Evolutionary conservation across 2,797 vertebrate genomes (phyloP), one percentile per base, ranked within the genome.

Genomic region (Ptychadena robeensis): DNA sequence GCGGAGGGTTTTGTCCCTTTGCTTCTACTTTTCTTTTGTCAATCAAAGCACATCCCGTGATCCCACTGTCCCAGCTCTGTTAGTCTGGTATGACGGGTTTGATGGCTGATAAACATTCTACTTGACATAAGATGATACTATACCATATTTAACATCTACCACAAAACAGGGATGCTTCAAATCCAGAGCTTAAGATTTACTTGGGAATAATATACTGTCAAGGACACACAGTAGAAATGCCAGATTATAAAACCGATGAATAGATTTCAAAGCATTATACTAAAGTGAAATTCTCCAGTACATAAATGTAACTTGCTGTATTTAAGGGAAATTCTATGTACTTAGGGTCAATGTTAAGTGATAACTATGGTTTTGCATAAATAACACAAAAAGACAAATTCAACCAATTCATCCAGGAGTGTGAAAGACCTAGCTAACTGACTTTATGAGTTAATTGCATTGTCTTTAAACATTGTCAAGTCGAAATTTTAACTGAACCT

Each of bases 11-110:
- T 80, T 93, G 92, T 90, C 91, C 89, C 89, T 82, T 81, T 88
- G 82, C 81, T 87, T 93, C 92, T 93, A 93, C 92, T 87, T 86
- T 82, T 89, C 92, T 91, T 93, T 93, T 93, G 90, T 93, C 91
- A 90, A 91, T 92, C 91, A 93, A 90, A 91, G 91, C 69, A 87
- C 88, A 90, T 82, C 88, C 74, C 82, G 87, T 48, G 22, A 57
- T 76, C 68, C 69, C 75, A 68, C 76, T 83, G 82, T 79, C 76
- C 70, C 53, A 53, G 57, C 70, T 72, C 38, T 32, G 38, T 77
- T 40, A 11, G 40, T 79, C 34, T 59, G 44, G 53, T 27, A 78
- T 67, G 64, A 68, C 63, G 57, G 14, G 25, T 57, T 57, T 18
- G 7, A 79, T 68, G 53, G 40, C 65, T n/a, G 48, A 35, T 28